A percentile compares a stretch with the other conserved stretches of the same genome.
Conservation (phyloP, 2,797 vertebrate species). For the Petrocephalus sullivani region DNA sequence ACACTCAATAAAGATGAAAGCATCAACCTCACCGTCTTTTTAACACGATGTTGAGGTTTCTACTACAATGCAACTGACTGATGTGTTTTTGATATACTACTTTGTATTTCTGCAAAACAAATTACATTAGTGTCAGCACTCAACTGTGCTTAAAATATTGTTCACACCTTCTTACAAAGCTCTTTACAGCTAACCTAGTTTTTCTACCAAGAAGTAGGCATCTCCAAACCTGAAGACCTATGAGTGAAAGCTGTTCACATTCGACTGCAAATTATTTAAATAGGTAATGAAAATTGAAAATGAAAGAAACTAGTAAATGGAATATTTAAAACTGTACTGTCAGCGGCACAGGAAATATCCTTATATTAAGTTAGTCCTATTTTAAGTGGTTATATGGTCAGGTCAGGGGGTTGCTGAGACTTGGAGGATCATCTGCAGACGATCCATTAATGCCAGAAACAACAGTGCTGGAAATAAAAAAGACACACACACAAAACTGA, state of each 20-base stretch:
- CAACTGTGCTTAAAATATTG: not conserved
- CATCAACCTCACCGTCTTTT: not conserved
- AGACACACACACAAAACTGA: not conserved
- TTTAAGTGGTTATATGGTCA: not conserved
- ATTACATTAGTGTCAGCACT: not conserved
- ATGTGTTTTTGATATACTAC: not conserved
- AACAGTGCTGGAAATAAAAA: not conserved
- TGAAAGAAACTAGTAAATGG: too few species aligned
- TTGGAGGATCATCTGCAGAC: not conserved
- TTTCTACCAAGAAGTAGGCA: not conserved
- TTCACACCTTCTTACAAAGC: not conserved
- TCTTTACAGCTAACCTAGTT: not conserved
- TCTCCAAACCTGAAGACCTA: not conserved
- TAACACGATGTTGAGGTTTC: not conserved
- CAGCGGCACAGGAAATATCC: not conserved
- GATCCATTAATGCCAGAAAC: conserved; percentile 10
- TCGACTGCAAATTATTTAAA: not conserved
- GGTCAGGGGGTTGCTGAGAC: not conserved
- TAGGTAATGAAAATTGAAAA: not conserved
- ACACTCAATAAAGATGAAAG: not conserved
- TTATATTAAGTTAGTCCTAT: not conserved
- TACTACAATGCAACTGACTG: not conserved
- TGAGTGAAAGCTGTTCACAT: not conserved
- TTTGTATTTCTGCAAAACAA: not conserved
- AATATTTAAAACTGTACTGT: not conserved